Conservation (phyloP, 1,140 invertebrate genomes). For the Sycophaga agraensis region DNA sequence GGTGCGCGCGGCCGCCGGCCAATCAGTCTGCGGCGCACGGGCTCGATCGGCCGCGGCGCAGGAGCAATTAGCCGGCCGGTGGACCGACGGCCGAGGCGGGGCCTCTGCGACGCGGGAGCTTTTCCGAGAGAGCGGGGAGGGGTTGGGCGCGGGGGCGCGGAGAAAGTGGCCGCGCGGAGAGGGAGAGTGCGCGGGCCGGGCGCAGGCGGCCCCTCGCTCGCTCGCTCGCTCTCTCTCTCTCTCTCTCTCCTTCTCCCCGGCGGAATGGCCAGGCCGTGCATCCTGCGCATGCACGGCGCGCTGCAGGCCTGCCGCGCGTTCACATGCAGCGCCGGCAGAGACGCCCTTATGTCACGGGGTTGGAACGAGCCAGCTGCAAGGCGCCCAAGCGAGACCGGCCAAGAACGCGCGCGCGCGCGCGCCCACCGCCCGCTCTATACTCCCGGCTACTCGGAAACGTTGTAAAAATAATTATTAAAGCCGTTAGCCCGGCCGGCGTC, state of each 20-base stretch:
- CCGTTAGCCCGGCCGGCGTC: slow-evolving; percentile 45
- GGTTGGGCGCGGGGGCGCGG: not conserved
- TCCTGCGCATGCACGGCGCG: slow-evolving; percentile 40
- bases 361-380: slow-evolving; percentile 52
- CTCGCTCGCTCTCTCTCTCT: too few relatives aligned
- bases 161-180: not conserved
- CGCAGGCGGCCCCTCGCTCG: not conserved
- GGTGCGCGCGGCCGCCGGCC: too few relatives aligned
- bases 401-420: slow-evolving; percentile 49
- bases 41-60: not conserved
- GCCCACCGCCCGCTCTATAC: too few relatives aligned
- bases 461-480: slow-evolving; percentile 61
- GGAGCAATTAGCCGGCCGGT: too few relatives aligned
- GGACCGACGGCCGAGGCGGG: too few relatives aligned
- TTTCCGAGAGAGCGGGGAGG: too few relatives aligned
- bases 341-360: slow-evolving; percentile 55
- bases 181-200: not conserved
- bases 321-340: slow-evolving; percentile 43
- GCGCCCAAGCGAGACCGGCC: slow-evolving; percentile 51
- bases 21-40: too few relatives aligned
- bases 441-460: slow-evolving; percentile 60
- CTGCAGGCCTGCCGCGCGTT: slow-evolving; percentile 33
- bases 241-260: not conserved
- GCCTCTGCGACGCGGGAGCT: too few relatives aligned
- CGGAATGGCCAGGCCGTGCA: slow-evolving; percentile 43